Evolutionary conservation across 1,140 invertebrate genomes (phyloP).

Genomic region (Heliconius congener): DNA sequence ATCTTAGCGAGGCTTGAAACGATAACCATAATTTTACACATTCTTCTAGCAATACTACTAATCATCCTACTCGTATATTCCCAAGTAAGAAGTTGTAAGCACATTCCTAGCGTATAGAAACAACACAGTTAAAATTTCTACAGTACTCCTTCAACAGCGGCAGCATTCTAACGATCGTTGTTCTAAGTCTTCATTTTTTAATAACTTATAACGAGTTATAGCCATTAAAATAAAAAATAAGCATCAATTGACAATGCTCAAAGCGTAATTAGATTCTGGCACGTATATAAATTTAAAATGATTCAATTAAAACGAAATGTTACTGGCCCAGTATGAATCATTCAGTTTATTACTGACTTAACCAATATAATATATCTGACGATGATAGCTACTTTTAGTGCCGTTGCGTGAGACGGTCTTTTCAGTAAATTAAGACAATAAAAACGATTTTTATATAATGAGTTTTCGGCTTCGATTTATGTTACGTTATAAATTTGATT

Average conservation of each 20-base stretch:
- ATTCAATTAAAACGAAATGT: slow-evolving; percentile 48
- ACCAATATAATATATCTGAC: slow-evolving; percentile 36
- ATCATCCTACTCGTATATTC: not conserved
- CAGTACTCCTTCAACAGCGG: not conserved
- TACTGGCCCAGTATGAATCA: slow-evolving; percentile 50
- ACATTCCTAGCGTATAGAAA: not conserved
- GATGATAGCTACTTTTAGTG: slow-evolving; percentile 24
- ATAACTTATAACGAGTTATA: slow-evolving; percentile 16
- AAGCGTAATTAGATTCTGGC: slow-evolving; percentile 31
- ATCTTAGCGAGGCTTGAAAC: no score
- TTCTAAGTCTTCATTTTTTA: slow-evolving; percentile 1
- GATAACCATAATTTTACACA: no score
- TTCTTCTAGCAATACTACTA: no score
- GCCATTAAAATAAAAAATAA: slow-evolving; percentile 24
- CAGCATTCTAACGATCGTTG: not conserved
- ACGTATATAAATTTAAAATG: slow-evolving; percentile 44
- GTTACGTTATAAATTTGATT: not conserved
- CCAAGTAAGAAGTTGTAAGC: not conserved
- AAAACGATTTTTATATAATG: slow-evolving; percentile 9
- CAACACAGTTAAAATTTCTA: not conserved
- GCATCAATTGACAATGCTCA: slow-evolving; percentile 30
- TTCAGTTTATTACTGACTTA: slow-evolving; percentile 51
- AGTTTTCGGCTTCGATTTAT: slow-evolving; percentile 13
- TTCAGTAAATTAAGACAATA: slow-evolving; percentile 9
- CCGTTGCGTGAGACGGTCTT: slow-evolving; percentile 16